Evolutionary conservation across 2,113 vertebrate genomes (phyloP).

Genomic region (Hymenochirus boettgeri): DNA sequence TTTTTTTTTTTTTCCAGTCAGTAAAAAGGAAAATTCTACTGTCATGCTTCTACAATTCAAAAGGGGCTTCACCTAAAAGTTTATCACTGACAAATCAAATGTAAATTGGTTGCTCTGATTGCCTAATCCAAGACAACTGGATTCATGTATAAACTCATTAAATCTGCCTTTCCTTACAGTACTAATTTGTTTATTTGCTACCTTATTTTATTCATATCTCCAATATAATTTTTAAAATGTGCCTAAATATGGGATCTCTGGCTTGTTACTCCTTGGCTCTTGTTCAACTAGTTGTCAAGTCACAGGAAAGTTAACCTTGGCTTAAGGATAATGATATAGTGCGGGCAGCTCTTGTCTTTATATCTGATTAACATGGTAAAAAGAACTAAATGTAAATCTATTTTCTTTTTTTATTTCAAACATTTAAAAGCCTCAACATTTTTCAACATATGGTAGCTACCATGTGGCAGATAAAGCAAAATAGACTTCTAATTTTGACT

Average conservation of each 20-base stretch:
- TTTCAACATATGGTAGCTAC: constrained; percentile 64
- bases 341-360: constrained; percentile 11
- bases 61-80: no score
- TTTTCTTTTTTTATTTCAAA: constrained; percentile 53
- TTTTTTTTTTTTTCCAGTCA: no score
- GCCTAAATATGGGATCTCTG: constrained; percentile 15
- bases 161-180: background rate
- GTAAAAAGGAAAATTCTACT: no score
- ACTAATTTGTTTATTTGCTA: background rate
- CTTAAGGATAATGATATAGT: constrained; percentile 15
- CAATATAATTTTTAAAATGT: constrained; percentile 15
- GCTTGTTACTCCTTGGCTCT: background rate
- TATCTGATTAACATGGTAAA: constrained; percentile 1
- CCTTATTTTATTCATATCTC: background rate
- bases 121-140: no score
- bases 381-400: constrained; percentile 48
- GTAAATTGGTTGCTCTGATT: no score
- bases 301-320: background rate
- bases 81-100: no score
- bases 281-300: background rate
- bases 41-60: no score
- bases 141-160: no score
- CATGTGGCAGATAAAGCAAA: constrained; percentile 68
- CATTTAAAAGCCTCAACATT: constrained; percentile 62
- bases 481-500: constrained; percentile 64